These are phyloP conservation scores for Leiothrix lutea DNA, from an alignment of 2,113 vertebrate genomes.

Conservation along the genomic window DNA sequence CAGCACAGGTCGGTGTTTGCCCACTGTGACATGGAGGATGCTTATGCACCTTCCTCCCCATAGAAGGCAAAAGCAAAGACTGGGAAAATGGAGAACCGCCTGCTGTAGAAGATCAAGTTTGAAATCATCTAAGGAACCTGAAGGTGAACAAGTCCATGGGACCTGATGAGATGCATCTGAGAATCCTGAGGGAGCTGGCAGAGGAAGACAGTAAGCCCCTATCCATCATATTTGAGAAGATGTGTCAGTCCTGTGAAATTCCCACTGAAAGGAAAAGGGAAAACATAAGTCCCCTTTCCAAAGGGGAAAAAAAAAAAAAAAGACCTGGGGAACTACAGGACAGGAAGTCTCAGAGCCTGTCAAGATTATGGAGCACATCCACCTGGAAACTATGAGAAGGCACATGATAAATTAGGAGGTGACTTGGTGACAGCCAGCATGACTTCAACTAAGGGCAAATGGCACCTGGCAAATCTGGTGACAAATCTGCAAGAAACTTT, in stretches of 20 bases:
- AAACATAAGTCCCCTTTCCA: background rate
- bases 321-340: background rate
- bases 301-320: background rate
- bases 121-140: background rate
- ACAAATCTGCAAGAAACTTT: background rate
- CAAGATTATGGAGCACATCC: background rate
- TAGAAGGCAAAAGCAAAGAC: background rate
- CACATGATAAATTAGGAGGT: background rate
- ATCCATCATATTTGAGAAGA: background rate
- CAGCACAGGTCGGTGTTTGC: background rate
- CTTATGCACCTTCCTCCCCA: background rate
- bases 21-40: background rate
- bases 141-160: background rate
- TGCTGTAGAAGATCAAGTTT: background rate
- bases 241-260: background rate
- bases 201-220: background rate
- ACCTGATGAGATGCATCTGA: background rate
- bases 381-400: background rate
- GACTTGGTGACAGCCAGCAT: background rate
- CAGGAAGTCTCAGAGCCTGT: fast-evolving
- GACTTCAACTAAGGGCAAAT: background rate
- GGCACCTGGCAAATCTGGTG: background rate
- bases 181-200: background rate
- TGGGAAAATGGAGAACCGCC: background rate
- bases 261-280: background rate